Conservation (phyloP, 2,797 vertebrate species). For the Gorsachius magnificus region DNA sequence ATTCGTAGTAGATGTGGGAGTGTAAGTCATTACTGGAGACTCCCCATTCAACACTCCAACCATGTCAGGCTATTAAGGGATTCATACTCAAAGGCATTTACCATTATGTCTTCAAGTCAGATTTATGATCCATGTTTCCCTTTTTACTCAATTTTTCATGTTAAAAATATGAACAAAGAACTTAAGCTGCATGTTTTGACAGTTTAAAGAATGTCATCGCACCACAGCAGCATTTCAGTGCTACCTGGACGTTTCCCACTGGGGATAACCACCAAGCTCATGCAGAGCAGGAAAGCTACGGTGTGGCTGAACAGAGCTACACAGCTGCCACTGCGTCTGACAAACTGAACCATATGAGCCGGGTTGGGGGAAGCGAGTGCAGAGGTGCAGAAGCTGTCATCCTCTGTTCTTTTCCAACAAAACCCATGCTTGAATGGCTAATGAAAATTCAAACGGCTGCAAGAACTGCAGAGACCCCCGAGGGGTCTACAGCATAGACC, state of each 20-base stretch:
- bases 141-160: not conserved
- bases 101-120: not conserved
- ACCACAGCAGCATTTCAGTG: not conserved
- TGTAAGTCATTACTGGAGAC: not conserved
- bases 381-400: not conserved
- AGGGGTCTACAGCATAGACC: not conserved
- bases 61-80: not conserved
- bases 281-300: not conserved
- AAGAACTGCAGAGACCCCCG: not conserved
- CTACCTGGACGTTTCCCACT: not conserved
- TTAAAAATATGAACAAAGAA: not conserved
- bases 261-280: not conserved
- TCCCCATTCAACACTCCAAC: not conserved
- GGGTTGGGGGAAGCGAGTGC: fast-evolving
- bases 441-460: not conserved
- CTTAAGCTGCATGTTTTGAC: not conserved
- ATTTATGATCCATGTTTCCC: not conserved
- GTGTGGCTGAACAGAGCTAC: not conserved
- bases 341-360: not conserved
- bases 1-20: not conserved
- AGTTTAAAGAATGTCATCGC: not conserved
- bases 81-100: not conserved
- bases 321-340: fast-evolving
- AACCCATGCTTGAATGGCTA: not conserved
- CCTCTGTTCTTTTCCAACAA: not conserved